phyloP scores from a whole-genome alignment of 2,797 vertebrate genomes.

The Sebastolobus alascanus region DNA sequence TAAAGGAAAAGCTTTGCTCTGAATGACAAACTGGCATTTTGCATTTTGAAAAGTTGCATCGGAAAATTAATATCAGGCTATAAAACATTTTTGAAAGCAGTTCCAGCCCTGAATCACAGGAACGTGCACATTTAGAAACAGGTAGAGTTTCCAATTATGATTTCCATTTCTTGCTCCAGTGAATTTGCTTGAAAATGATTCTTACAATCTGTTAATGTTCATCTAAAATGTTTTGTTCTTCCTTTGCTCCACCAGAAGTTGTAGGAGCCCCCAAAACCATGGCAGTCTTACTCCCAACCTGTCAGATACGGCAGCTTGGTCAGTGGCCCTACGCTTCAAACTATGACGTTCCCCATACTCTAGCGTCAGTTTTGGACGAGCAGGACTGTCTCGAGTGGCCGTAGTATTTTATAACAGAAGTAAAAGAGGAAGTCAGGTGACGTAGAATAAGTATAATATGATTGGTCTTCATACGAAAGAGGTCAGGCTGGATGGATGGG shows the following conservation, averaged over 20 bases:
- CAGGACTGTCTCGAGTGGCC: neutral
- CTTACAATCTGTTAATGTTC: conserved; percentile 26
- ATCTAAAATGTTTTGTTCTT: conserved; percentile 6
- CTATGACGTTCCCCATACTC: neutral
- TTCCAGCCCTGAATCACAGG: neutral
- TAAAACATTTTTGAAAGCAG: conserved; percentile 5
- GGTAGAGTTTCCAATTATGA: neutral
- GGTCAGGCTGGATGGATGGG: no score
- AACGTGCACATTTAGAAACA: conserved; percentile 3
- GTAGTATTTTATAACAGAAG: neutral
- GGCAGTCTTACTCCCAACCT: neutral
- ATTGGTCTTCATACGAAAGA: no score
- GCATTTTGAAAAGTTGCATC: conserved; percentile 12
- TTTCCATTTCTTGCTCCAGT: conserved; percentile 41
- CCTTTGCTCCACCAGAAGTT: neutral
- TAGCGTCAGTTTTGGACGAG: neutral
- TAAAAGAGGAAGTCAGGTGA: neutral
- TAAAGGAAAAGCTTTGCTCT: neutral
- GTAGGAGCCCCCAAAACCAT: neutral
- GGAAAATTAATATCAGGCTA: conserved; percentile 2
- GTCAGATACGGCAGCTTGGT: neutral
- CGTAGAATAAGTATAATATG: no score
- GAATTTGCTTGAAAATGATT: conserved; percentile 20
- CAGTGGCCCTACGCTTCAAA: neutral
- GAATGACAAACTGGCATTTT: conserved; percentile 27